Conservation (phyloP, 2,113 vertebrate species). For the Tyrannus savana region DNA sequence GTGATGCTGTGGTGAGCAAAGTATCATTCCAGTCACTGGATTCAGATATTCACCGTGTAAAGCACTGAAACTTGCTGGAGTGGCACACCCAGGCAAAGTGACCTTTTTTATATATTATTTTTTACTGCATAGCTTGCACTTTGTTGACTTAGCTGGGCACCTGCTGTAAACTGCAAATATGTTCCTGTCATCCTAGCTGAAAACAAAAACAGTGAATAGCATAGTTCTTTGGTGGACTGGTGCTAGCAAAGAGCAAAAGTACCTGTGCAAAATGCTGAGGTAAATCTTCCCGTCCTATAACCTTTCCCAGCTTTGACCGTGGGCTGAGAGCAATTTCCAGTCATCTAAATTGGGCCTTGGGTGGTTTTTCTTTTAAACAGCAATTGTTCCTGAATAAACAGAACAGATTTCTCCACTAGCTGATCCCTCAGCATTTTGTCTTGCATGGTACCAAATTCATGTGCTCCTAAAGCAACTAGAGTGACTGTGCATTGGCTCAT, state of each 20-base stretch:
- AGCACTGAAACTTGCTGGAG: conserved; percentile 55
- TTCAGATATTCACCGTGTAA: background rate
- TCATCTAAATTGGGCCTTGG: background rate
- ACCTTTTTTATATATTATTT: conserved; percentile 62
- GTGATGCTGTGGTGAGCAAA: background rate
- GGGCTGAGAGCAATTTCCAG: background rate
- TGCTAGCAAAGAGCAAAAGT: conserved; percentile 10
- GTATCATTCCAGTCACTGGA: background rate
- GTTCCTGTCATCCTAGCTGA: conserved; percentile 54
- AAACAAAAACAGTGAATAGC: conserved; percentile 13
- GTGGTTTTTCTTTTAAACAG: background rate
- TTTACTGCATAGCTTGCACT: conserved; percentile 53
- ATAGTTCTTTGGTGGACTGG: background rate
- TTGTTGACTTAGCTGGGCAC: conserved; percentile 53
- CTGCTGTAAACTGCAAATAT: conserved; percentile 62
- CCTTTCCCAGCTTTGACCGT: conserved; percentile 16
- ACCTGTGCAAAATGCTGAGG: conserved; percentile 47
- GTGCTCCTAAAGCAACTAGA: background rate
- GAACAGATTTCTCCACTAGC: background rate
- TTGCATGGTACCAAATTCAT: background rate
- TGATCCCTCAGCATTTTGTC: background rate
- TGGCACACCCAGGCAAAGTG: conserved; percentile 51
- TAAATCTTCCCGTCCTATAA: conserved; percentile 35
- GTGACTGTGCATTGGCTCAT: background rate
- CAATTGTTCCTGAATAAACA: background rate